phyloP scores from a whole-genome alignment of 1,140 invertebrate species.

The Platorchestia sp. region DNA sequence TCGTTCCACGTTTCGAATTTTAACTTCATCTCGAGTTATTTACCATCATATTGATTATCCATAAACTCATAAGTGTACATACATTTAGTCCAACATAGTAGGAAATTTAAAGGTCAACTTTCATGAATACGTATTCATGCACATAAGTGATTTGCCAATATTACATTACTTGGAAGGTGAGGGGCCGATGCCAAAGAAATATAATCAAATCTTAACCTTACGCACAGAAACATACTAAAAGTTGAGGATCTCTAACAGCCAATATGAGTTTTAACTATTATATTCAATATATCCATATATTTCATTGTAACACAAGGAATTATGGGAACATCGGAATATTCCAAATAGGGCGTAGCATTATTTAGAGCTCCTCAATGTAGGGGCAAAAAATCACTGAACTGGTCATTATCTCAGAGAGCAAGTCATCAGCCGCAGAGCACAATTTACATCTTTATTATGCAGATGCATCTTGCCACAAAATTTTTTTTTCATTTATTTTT shows the following conservation, averaged over 20 bases:
- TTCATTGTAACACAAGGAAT: constrained; percentile 18
- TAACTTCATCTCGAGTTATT: neutral
- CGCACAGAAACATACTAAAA: neutral
- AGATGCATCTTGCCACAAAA: constrained; percentile 50
- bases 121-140: neutral
- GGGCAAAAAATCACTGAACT: constrained; percentile 19
- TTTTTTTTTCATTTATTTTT: neutral
- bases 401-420: constrained; percentile 32
- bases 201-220: constrained; percentile 8
- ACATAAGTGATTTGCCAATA: neutral
- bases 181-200: neutral
- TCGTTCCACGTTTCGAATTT: neutral
- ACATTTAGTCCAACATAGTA: neutral
- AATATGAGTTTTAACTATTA: neutral
- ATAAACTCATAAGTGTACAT: neutral
- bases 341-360: constrained; percentile 30
- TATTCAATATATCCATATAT: constrained; percentile 13
- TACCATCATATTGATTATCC: neutral
- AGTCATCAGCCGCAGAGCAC: constrained; percentile 32
- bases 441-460: neutral
- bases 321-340: constrained; percentile 47
- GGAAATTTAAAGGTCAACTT: neutral
- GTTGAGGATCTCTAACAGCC: constrained; percentile 50
- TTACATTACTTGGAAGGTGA: neutral
- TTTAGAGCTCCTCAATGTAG: constrained; percentile 28